These are phyloP conservation scores for Lutjanus campechanus DNA, from an alignment of 2,797 vertebrate species.

Conservation along the genomic window DNA sequence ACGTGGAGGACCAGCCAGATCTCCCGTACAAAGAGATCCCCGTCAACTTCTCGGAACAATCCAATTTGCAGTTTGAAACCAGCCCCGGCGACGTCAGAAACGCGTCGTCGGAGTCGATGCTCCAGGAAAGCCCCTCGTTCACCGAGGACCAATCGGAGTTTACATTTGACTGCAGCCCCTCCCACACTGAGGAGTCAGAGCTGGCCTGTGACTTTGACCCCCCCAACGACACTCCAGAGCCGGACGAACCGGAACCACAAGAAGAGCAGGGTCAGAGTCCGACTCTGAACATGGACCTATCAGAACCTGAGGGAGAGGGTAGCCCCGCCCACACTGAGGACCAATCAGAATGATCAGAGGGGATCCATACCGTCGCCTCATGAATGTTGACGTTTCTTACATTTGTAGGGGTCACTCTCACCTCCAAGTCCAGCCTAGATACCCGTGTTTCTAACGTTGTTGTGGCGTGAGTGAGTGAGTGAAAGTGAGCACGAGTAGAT, in stretches of 20 bases:
- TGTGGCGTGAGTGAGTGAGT: conserved; percentile 48
- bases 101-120: conserved; percentile 68
- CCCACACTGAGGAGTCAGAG: conserved; percentile 84
- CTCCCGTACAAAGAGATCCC: conserved; percentile 82
- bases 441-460: conserved; percentile 61
- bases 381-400: conserved; percentile 73
- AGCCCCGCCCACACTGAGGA: conserved; percentile 82
- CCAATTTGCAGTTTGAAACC: conserved; percentile 75
- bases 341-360: conserved; percentile 84
- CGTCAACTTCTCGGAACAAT: conserved; percentile 78
- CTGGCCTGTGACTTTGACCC: conserved; percentile 84
- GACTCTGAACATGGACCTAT: conserved; percentile 67
- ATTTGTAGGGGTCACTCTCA: conserved; percentile 67
- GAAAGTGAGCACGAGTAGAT: conserved; percentile 24
- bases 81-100: conserved; percentile 56
- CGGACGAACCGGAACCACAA: conserved; percentile 63
- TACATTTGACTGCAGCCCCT: conserved; percentile 84
- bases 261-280: conserved; percentile 59
- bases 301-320: conserved; percentile 67
- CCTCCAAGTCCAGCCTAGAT: conserved; percentile 72
- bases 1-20: conserved; percentile 76
- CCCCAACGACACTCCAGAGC: conserved; percentile 67
- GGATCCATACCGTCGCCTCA: conserved; percentile 55
- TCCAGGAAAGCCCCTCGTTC: conserved; percentile 83
- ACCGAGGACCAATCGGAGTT: conserved; percentile 83